Percentiles rank a stretch among this genome's conserved stretches.
Evolutionary conservation across 2,113 vertebrate genomes (phyloP).

Genomic region (Misgurnus mizolepis): DNA sequence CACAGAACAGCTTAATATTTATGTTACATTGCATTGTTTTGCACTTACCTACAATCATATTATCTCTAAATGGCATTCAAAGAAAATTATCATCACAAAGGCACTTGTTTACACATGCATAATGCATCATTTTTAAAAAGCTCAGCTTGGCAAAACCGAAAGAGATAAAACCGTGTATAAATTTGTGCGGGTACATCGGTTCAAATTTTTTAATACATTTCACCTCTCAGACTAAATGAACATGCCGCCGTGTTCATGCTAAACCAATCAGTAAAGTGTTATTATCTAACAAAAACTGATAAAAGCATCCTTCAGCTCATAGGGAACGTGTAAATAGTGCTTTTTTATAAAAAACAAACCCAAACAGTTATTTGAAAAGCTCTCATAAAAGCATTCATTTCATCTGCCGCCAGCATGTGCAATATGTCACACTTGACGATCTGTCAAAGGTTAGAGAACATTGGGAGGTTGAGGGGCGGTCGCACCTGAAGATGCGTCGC

Average conservation of each 20-base stretch:
- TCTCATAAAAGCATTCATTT: constrained; percentile 36
- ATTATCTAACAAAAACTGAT: background rate
- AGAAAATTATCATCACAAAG: background rate
- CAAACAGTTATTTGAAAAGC: constrained; percentile 9
- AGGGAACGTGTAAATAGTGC: background rate
- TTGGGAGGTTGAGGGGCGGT: constrained; percentile 28
- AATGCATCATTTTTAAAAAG: constrained; percentile 9
- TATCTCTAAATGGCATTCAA: background rate
- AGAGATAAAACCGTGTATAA: background rate
- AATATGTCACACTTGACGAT: constrained; percentile 27
- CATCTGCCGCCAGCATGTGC: constrained; percentile 7
- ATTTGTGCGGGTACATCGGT: background rate
- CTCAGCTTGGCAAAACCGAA: background rate
- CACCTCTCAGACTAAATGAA: background rate
- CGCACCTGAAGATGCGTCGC: background rate
- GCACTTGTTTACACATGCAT: background rate
- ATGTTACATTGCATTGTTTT: background rate
- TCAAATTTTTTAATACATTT: background rate
- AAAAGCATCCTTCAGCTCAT: background rate
- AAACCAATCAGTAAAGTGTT: background rate
- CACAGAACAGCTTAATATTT: constrained; percentile 1
- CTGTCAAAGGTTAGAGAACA: constrained; percentile 42
- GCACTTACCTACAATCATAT: background rate
- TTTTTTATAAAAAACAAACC: background rate
- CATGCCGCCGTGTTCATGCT: background rate